These are phyloP conservation scores for Steatocranus sp. DNA, from an alignment of 2,797 vertebrate species.

Conservation along the genomic window DNA sequence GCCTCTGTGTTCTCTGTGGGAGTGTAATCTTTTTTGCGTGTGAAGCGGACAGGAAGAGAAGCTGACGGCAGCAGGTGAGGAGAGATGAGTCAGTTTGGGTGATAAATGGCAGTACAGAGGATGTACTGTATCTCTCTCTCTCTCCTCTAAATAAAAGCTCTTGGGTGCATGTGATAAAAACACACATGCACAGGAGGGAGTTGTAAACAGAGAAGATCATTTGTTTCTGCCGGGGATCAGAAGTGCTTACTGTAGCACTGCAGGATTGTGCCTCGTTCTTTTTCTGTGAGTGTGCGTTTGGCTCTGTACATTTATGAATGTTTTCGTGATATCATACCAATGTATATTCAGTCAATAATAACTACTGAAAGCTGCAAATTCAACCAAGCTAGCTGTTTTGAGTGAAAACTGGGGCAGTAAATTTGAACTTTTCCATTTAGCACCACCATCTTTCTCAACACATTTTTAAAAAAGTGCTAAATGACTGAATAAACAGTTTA, in stretches of 20 bases:
- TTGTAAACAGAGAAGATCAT: slow-evolving; percentile 28
- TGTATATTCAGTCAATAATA: neutral
- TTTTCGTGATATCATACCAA: too few species aligned
- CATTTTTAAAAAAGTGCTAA: neutral
- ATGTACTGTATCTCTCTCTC: neutral
- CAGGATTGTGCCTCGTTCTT: neutral
- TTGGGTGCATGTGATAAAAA: neutral
- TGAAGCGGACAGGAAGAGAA: neutral
- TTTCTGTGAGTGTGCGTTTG: neutral
- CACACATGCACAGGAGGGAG: neutral
- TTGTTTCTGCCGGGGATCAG: slow-evolving; percentile 39
- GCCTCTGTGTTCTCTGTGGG: slow-evolving; percentile 7
- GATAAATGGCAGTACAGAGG: slow-evolving; percentile 26
- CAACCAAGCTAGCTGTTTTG: neutral
- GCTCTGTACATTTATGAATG: too few species aligned
- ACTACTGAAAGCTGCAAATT: neutral
- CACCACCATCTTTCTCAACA: rapidly evolving
- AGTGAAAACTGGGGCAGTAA: neutral
- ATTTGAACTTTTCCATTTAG: neutral
- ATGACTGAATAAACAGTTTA: too few species aligned
- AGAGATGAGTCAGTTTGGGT: slow-evolving; percentile 40
- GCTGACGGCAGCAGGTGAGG: slow-evolving; percentile 48
- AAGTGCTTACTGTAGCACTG: slow-evolving; percentile 29
- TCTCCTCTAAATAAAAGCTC: neutral
- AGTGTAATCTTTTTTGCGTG: neutral